Evolutionary conservation across 2,113 vertebrate species (phyloP), one percentile per base, ranked within the genome.

Genomic region (Chlorodrepanis virens): DNA sequence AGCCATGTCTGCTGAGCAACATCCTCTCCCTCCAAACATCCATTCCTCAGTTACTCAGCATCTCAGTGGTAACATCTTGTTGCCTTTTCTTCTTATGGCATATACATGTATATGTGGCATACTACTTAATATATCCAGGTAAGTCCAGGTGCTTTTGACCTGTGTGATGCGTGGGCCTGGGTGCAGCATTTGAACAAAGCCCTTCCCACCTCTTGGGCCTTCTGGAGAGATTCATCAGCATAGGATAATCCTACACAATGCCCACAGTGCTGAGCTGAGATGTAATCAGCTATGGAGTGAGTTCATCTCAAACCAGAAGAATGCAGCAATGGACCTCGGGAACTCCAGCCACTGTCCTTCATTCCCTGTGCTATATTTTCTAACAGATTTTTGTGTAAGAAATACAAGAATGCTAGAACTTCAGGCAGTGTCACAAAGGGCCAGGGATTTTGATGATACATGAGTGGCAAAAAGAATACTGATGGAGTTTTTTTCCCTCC

Each of bases 401-500:
- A 44, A 49, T 8, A 23, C 11, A 79, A 25, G 50, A 56, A 7
- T 78, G 17, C 33, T 68, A 87, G 18, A 31, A 72, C 45, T 79
- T 76, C 31, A 76, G 27, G 16, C 4, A 42, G 14, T 12, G 9
- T 25, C 59, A 77, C 0, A 0, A 77, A 53, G 15, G 28, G 12
- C 2, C 6, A 5, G 3, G 1, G 1, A 1, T 28, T 53, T 60
- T 25, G 8, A n/a, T 47, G 18, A 72, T 8, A 67, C 8, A 19
- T 18, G 31, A 69, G 14, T 13, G 7, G 28, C 17, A 74, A 83
- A 94, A 78, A 22, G 1, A 69, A 52, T 76, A 71, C 5, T 61
- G 17, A 54, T 31, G 47, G n/a, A 2, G 0, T 12, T 82, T 61
- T 74, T 54, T 15, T 0, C 33, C 24, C 29, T 77, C 6, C 35